Evolutionary conservation across 2,888 invertebrate species (phyloP).

Genomic region (Noctua fimbriata): DNA sequence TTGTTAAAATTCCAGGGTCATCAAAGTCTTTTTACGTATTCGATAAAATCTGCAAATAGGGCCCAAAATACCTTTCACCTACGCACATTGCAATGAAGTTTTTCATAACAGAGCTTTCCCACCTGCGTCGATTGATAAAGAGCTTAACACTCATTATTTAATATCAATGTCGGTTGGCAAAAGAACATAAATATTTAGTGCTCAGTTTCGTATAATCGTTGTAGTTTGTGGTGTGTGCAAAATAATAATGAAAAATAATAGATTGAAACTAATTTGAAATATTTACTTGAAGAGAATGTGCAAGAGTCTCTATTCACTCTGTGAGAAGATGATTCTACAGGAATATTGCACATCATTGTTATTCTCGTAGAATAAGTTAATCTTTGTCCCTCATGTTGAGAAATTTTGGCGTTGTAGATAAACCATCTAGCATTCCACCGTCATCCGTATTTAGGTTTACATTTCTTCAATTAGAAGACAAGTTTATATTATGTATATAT

Average conservation of each 20-base stretch:
- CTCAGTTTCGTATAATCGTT: constrained; percentile 3
- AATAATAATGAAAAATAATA: constrained; percentile 4
- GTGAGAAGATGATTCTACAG: background rate
- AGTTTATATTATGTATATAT: background rate
- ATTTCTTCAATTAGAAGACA: background rate
- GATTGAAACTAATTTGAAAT: background rate
- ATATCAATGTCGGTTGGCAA: constrained; percentile 32
- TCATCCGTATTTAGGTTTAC: too few relatives aligned
- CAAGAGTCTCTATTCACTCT: background rate
- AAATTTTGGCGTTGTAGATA: too few relatives aligned
- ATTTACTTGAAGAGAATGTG: background rate
- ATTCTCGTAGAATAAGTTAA: background rate
- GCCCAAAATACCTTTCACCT: too few relatives aligned
- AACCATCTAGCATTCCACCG: too few relatives aligned
- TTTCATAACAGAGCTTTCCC: constrained; percentile 32
- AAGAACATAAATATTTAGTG: constrained; percentile 53
- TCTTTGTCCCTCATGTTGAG: background rate
- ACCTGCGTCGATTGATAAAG: constrained; percentile 56
- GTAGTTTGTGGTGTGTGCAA: background rate
- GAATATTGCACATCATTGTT: background rate
- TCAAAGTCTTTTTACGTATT: background rate
- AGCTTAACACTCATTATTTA: constrained; percentile 53
- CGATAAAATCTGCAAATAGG: background rate
- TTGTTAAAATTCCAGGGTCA: too few relatives aligned
- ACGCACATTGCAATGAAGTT: constrained; percentile 20